Conservation (phyloP, 2,888 invertebrate genomes). For the Lasioglossum pauxillum region DNA sequence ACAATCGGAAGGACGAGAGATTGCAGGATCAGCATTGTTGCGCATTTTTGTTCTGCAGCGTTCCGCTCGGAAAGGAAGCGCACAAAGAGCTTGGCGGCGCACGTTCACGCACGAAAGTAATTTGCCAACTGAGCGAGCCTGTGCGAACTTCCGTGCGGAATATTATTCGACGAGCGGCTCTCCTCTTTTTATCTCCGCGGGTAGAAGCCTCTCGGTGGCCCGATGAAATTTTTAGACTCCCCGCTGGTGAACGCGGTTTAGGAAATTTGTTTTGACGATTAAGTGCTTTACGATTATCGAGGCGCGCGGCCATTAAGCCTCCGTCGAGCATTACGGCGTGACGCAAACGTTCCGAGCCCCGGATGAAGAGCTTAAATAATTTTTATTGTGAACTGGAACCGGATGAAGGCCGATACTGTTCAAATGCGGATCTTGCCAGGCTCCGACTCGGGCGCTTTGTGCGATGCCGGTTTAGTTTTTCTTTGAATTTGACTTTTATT, state of each 20-base stretch:
- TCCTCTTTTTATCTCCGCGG: not conserved
- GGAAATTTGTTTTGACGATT: conserved; percentile 32
- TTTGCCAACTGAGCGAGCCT: conserved; percentile 18
- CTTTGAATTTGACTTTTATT: not conserved
- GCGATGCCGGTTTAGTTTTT: not conserved
- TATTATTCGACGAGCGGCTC: conserved; percentile 6
- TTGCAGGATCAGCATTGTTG: not conserved
- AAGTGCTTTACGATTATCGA: conserved; percentile 34
- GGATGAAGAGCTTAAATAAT: conserved; percentile 21
- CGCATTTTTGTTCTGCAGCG: not conserved
- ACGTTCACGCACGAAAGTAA: conserved; percentile 19
- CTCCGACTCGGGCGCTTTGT: not conserved
- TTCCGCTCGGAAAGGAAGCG: conserved; percentile 14
- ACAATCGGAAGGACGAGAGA: not conserved
- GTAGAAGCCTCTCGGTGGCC: not conserved
- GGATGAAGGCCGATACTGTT: not conserved
- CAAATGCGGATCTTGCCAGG: not conserved
- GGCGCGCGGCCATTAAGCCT: not conserved
- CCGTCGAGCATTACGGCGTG: not conserved
- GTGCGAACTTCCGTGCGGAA: conserved; percentile 14
- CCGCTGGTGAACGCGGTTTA: conserved; percentile 10
- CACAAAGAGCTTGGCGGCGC: not conserved
- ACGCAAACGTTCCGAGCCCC: conserved; percentile 10
- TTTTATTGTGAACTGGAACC: conserved; percentile 22
- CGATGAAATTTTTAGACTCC: conserved; percentile 31